A percentile compares a stretch with the other conserved stretches of the same genome.
Conservation (phyloP, 1,140 invertebrate species). For the Druon quercuslanigerum region DNA sequence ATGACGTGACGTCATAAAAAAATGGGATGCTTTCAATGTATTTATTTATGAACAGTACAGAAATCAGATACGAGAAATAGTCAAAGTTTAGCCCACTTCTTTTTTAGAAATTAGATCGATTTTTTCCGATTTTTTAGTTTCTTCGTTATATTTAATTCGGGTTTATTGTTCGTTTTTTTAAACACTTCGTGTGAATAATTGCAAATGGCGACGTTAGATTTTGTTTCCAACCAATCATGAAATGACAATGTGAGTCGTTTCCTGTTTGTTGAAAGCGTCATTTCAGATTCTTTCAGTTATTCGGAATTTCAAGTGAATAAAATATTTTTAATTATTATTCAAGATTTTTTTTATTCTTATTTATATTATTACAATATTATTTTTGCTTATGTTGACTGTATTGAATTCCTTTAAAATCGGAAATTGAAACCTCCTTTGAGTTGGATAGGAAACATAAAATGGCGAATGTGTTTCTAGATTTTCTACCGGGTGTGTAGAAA, state of each 20-base stretch:
- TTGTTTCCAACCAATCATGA: background rate
- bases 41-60: background rate
- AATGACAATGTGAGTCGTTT: constrained; percentile 2
- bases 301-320: no score
- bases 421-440: background rate
- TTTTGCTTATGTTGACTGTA: no score
- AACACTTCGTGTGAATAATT: background rate
- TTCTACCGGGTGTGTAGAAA: no score
- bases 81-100: no score
- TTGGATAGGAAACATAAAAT: background rate
- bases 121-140: no score
- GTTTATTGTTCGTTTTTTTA: background rate
- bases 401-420: no score
- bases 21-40: background rate
- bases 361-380: no score
- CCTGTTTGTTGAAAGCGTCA: background rate
- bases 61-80: background rate
- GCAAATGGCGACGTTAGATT: background rate
- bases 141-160: background rate
- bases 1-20: constrained; percentile 28
- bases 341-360: no score
- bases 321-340: no score
- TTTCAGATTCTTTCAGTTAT: background rate
- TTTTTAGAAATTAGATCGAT: no score
- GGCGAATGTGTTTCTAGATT: no score